A percentile compares a stretch with the other conserved stretches of the same genome.
These are phyloP conservation scores for Oophaga pumilio DNA, from an alignment of 2,113 vertebrate species.

Conservation along the genomic window DNA sequence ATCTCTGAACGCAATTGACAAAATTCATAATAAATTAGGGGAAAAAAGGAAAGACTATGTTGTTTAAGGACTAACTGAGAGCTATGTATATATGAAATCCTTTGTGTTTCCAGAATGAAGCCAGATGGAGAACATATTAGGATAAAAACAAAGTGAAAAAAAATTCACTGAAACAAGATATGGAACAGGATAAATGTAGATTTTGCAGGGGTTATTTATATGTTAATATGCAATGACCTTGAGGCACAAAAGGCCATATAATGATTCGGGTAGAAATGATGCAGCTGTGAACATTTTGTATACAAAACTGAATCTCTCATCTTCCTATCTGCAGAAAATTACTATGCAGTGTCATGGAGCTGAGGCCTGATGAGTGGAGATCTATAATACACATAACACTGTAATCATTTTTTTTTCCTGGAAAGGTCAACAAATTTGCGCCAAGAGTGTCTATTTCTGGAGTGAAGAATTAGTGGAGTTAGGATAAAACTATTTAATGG, in stretches of 20 bases:
- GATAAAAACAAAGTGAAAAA: conserved; percentile 45
- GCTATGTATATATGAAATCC: background rate
- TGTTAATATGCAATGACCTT: conserved; percentile 55
- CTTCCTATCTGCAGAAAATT: conserved; percentile 16
- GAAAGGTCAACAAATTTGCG: conserved; percentile 15
- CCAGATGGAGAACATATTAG: conserved; percentile 43
- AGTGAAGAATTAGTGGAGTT: conserved; percentile 21
- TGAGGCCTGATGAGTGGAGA: background rate
- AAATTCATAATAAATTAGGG: conserved; percentile 15
- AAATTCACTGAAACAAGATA: conserved; percentile 27
- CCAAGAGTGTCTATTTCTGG: background rate
- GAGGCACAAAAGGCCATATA: conserved; percentile 40
- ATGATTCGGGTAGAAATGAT: conserved; percentile 26
- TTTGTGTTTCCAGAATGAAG: conserved; percentile 31
- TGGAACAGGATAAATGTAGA: conserved; percentile 43
- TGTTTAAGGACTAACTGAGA: conserved; percentile 41
- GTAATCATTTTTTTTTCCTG: conserved; percentile 2
- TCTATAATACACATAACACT: background rate
- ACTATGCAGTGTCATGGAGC: conserved; percentile 5
- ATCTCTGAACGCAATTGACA: conserved; percentile 6
- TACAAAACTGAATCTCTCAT: conserved; percentile 28
- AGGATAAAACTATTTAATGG: conserved; percentile 40
- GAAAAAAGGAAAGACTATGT: background rate
- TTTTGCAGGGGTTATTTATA: conserved; percentile 56
- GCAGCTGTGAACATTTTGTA: conserved; percentile 48